Conservation (phyloP, 2,113 vertebrate species). For the Sinocyclocheilus maitianheensis region DNA sequence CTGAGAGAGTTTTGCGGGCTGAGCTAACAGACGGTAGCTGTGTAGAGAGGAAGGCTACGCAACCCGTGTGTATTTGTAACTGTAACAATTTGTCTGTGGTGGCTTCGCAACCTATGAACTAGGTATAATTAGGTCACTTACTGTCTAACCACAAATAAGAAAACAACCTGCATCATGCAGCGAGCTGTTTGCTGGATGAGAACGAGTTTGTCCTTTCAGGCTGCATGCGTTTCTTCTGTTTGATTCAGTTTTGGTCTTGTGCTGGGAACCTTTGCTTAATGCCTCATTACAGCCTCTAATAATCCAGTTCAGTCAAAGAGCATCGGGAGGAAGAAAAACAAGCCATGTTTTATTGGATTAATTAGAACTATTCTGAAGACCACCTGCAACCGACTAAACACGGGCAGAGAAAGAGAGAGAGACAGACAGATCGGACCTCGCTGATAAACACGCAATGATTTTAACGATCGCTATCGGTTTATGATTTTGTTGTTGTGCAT, state of each 20-base stretch:
- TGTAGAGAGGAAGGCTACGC: conserved; percentile 26
- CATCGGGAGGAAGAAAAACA: conserved; percentile 73
- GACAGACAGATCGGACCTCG: conserved; percentile 58
- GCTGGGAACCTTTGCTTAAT: conserved; percentile 66
- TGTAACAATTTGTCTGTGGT: conserved; percentile 31
- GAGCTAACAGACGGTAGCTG: neutral
- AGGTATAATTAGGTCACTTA: conserved; percentile 55
- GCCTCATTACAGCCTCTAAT: conserved; percentile 76
- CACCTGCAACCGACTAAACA: conserved; percentile 75
- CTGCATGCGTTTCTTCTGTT: conserved; percentile 46
- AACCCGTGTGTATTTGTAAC: conserved; percentile 34
- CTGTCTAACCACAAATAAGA: conserved; percentile 55
- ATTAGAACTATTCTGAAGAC: conserved; percentile 75
- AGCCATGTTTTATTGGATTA: conserved; percentile 76
- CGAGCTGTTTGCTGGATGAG: conserved; percentile 35
- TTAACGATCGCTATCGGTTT: conserved; percentile 57
- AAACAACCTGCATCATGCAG: conserved; percentile 48
- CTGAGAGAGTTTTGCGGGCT: conserved; percentile 36
- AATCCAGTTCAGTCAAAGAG: conserved; percentile 75
- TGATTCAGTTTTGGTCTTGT: conserved; percentile 56
- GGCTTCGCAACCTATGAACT: conserved; percentile 30
- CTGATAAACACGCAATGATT: conserved; percentile 56
- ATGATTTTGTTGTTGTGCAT: conserved; percentile 58
- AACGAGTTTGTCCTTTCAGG: conserved; percentile 49
- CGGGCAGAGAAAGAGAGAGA: conserved; percentile 55